These are phyloP conservation scores for Panonychus citri DNA, from an alignment of 1,140 invertebrate species.

Conservation along the genomic window DNA sequence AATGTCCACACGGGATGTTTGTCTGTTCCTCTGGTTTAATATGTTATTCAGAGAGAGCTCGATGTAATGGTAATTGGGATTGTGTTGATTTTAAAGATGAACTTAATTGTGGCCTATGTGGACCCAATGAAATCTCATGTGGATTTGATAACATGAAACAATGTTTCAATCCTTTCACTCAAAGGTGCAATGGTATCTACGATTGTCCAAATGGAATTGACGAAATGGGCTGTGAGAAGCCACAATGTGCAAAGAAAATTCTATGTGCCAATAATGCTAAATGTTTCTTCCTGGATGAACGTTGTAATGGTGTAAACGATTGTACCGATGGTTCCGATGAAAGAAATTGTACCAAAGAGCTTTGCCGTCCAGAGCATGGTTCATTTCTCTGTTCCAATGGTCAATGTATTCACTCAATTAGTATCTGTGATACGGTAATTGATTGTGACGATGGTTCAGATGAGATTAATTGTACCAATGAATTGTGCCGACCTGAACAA, in stretches of 20 bases:
- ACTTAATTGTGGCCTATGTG: constrained; percentile 20
- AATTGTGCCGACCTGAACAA: constrained; percentile 21
- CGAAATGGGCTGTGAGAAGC: constrained; percentile 52
- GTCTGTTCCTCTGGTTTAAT: constrained; percentile 46
- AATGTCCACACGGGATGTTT: constrained; percentile 37
- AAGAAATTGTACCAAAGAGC: constrained; percentile 18
- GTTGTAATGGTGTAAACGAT: constrained; percentile 22
- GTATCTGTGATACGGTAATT: constrained; percentile 23
- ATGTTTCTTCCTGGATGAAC: constrained; percentile 20
- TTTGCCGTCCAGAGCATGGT: constrained; percentile 23
- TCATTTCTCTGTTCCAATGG: constrained; percentile 25
- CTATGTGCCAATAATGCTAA: constrained; percentile 17
- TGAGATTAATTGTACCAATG: constrained; percentile 21
- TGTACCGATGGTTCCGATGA: constrained; percentile 24
- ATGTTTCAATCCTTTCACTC: constrained; percentile 13
- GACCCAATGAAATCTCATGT: constrained; percentile 9
- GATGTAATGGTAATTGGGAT: constrained; percentile 61
- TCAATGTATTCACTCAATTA: constrained; percentile 23
- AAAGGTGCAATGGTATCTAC: constrained; percentile 29
- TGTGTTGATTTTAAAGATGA: constrained; percentile 62
- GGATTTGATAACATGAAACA: constrained; percentile 3
- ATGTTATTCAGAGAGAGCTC: constrained; percentile 44
- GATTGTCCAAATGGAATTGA: constrained; percentile 67
- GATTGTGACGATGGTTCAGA: constrained; percentile 22
- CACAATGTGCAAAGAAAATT: constrained; percentile 16